A percentile compares a stretch with the other conserved stretches of the same genome.
These are phyloP conservation scores for Tenthredo notha DNA, from an alignment of 2,888 invertebrate genomes.

Conservation along the genomic window DNA sequence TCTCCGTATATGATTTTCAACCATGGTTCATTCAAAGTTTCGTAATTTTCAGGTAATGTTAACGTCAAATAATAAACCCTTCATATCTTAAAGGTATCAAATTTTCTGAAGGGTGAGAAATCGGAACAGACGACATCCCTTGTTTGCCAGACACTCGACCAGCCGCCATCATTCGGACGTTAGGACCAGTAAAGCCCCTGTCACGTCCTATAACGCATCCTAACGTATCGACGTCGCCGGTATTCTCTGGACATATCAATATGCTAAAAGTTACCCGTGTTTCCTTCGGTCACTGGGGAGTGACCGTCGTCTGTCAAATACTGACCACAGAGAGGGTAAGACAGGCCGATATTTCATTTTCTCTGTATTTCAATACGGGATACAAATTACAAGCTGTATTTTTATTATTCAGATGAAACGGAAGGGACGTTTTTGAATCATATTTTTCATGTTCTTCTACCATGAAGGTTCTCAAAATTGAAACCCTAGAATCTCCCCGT, in stretches of 20 bases:
- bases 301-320: slow-evolving; percentile 54
- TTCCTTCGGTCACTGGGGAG: slow-evolving; percentile 51
- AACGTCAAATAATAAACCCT: not conserved
- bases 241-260: slow-evolving; percentile 65
- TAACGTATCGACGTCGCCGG: slow-evolving; percentile 71
- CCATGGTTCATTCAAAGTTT: not conserved
- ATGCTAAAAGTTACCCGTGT: slow-evolving; percentile 67
- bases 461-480: not conserved
- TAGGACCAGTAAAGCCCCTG: slow-evolving; percentile 59
- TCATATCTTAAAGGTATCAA: not conserved
- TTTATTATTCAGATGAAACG: not conserved
- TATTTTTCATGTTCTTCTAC: not conserved
- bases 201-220: slow-evolving; percentile 67
- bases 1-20: not conserved
- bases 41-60: not conserved
- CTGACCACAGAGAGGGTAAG: slow-evolving; percentile 38
- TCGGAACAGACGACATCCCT: not conserved
- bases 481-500: not conserved
- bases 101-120: not conserved
- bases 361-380: slow-evolving; percentile 28
- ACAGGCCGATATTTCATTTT: slow-evolving; percentile 45
- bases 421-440: not conserved
- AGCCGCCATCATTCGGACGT: slow-evolving; percentile 38
- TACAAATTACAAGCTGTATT: slow-evolving; percentile 15
- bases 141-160: slow-evolving; percentile 22